Evolutionary conservation across 2,888 invertebrate genomes (phyloP), one percentile per base, ranked within the genome.

Genomic region (Oeneis ivallda): DNA sequence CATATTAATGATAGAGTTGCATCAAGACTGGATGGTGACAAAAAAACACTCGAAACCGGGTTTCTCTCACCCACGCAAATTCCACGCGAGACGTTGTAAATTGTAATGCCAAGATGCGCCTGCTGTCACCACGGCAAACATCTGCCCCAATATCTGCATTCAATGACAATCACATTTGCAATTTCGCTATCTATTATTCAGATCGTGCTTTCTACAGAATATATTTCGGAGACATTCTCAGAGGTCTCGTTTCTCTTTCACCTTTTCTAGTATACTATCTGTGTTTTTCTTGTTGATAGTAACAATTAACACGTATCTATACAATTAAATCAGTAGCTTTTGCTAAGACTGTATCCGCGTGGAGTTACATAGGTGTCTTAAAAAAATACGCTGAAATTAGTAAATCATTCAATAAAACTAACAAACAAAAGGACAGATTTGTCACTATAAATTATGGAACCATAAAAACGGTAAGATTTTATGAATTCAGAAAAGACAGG

Each of bases 31-130:
- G 61, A 62, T 64, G 62, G 69, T 75, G 74, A 79, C 78, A 79
- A 81, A 82, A 39, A 60, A 49, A 75, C 76, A 73, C 74, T 72
- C 73, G 73, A 71, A 81, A 83, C 83, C 83, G 79, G 80, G 81
- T 80, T 77, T 76, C 65, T 73, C 15, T 15, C 73, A 72, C 89
- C 89, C 85, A 89, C 89, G 84, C 86, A 77, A 88, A 90, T 90
- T 86, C 89, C 84, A 74, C 74, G 61, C 72, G 72, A 71, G 66
- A 58, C 70, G 64, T 60, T 65, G 59, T 67, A 70, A 64, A 62
- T 60, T 65, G 59, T 67, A 70, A 64, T 74, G 75, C 75, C 74
- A 76, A 75, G 68, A 72, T 72, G 72, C 71, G 67, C 43, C 68
- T 61, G 54, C 63, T 41, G 66, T 69, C 68, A 39, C 17, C 39